Evolutionary conservation across 1,140 invertebrate species (phyloP).

Genomic region (Tetramorium parvispinum): DNA sequence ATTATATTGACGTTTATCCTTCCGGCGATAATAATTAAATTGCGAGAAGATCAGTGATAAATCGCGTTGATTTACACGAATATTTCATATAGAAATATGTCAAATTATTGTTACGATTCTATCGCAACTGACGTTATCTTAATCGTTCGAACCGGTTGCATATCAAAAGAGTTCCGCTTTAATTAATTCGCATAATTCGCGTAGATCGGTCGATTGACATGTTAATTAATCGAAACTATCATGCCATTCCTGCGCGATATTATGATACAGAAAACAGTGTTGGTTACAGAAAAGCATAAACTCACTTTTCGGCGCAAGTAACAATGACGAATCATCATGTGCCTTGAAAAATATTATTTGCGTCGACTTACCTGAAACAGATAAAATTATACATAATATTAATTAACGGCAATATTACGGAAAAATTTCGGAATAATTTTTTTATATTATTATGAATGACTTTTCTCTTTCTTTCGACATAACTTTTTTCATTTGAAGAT

Average conservation of each 20-base stretch:
- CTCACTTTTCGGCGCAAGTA: slow-evolving; percentile 1
- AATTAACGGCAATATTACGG: background rate
- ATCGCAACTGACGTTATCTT: slow-evolving; percentile 14
- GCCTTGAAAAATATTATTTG: background rate
- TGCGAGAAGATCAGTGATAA: background rate
- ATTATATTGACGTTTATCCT: background rate
- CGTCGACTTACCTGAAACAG: slow-evolving; percentile 46
- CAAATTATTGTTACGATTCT: slow-evolving; percentile 1
- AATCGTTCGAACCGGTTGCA: background rate
- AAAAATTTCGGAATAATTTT: background rate
- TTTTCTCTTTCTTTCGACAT: background rate
- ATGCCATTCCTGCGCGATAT: background rate
- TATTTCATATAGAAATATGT: background rate
- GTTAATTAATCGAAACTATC: slow-evolving; percentile 23
- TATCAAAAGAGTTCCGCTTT: background rate
- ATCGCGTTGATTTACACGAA: background rate
- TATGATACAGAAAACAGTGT: background rate
- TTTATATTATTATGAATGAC: background rate
- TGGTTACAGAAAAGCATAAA: background rate
- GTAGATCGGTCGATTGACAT: background rate
- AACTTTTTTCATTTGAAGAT: background rate
- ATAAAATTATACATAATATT: slow-evolving; percentile 5
- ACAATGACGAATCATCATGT: background rate
- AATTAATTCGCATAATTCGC: slow-evolving; percentile 28
- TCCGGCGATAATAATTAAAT: background rate